Base-by-base conservation (phyloP, 2,797 vertebrate genomes). In the Pempheris klunzingeri region DNA sequence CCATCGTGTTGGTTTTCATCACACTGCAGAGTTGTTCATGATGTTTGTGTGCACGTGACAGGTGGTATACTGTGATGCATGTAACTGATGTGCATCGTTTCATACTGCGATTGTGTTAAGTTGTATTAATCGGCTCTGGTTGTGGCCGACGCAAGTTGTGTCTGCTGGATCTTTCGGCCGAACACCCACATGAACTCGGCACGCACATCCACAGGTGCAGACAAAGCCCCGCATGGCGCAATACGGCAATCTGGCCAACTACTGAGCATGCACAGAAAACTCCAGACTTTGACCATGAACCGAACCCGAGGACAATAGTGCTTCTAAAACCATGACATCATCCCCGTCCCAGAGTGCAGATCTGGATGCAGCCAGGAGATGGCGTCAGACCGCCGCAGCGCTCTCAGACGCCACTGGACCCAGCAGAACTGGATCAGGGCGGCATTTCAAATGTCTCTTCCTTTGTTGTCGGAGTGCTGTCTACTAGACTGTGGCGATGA, bases 391-490 rank as follows among this genome's bases (percentile, higher is more conserved):
- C 52, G 38, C 91, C 54, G 1, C 62, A 0, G 60, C 22, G 17
- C 1, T 3, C 7, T 3, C 49, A 49, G 11, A 39, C 80, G 1
- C 10, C 39, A 7, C 39, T 14, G 78, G 63, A 74, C 58, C 74
- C 75, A 44, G 52, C 65, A 80, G 82, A 90, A 85, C 82, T 70
- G 81, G 87, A 86, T 82, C 74, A 32, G 17, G 75, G 78, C 66
- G 13, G 75, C 87, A 81, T 91, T 88, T 88, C 78, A 81, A 85
- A 87, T 7, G 73, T 80, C 77, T 83, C 68, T 68, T 74, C 71
- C 90, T 94, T 94, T 93, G 93, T 94, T 93, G 89, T 94, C 88
- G 79, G 88, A 85, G 78, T 68, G 77, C 87, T 71, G 90, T 84
- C 86, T 88, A 81, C 84, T 80, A 88, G 86, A 87, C 88, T 86